These are phyloP conservation scores for Motacilla alba DNA, from an alignment of 2,113 vertebrate species.

Conservation along the genomic window DNA sequence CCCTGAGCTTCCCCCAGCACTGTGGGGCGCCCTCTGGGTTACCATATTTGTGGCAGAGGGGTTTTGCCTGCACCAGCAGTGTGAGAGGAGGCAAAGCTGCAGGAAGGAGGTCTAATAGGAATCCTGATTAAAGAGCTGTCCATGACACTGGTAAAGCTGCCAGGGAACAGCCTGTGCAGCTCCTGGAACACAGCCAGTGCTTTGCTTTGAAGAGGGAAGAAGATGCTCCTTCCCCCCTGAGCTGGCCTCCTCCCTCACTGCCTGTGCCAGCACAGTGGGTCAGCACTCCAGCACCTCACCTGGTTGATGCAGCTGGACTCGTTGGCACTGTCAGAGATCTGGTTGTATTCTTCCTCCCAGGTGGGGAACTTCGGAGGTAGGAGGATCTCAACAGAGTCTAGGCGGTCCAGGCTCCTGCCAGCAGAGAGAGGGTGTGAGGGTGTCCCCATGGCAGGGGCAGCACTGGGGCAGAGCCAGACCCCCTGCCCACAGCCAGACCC, in stretches of 20 bases:
- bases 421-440: slow-evolving; percentile 51
- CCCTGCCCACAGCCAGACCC: background rate
- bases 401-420: slow-evolving; percentile 89
- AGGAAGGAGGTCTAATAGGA: background rate
- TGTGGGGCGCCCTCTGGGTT: background rate
- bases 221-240: background rate
- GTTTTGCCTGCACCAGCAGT: background rate
- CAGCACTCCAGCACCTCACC: slow-evolving; percentile 74
- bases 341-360: slow-evolving; percentile 97
- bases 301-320: slow-evolving; percentile 85
- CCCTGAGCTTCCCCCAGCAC: background rate
- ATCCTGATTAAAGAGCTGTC: background rate
- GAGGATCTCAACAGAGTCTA: slow-evolving; percentile 88
- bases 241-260: background rate
- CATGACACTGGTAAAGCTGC: background rate
- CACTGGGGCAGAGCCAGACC: background rate
- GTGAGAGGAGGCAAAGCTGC: background rate
- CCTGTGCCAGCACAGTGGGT: background rate
- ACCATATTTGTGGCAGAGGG: background rate
- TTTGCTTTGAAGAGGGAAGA: background rate
- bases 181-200: background rate
- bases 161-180: background rate
- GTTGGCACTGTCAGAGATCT: slow-evolving; percentile 82
- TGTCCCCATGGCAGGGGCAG: accelerated
- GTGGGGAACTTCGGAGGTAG: slow-evolving; percentile 83